Evolutionary conservation across 1,140 invertebrate species (phyloP), one percentile per base, ranked within the genome.

Genomic region (Armadillidium nasatum): DNA sequence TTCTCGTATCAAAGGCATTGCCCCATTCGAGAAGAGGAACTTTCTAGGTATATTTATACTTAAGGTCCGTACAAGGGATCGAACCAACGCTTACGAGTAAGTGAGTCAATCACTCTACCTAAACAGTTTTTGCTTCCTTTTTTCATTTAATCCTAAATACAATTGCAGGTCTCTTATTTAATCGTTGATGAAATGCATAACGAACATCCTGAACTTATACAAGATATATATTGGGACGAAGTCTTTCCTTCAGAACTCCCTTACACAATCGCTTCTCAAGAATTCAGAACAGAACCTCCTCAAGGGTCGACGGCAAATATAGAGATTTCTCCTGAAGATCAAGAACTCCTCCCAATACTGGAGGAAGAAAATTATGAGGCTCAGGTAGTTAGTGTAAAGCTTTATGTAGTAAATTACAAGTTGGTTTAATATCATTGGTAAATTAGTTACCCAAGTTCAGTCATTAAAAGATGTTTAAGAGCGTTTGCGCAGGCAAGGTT

Each of bases 161-260:
- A 33, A 33, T 33, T 33, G 6, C 33, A 92, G 91, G 92, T 94
- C 0, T 92, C 91, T 7, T 95, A 94, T 84, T 86, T 94, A 80
- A 95, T 95, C 77, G 93, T 95, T 15, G 93, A 95, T 83, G 93
- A 94, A 86, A 95, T 94, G 93, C 93, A 94, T 83, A 91, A 94
- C 83, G 92, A 94, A 81, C 93, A 94, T 87, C 93, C 93, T 0
- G 91, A 94, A 84, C 84, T 95, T 67, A 89, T 94, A 23, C 89
- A 88, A 68, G 93, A 95, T 87, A 92, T 94, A 82, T 95, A 94
- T 83, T 95, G 93, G 93, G 93, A 94, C 82, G 91, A 94, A 82
- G 88, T 93, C 73, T 92, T 94, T 82, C 93, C 93, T 0, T 88
- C 88, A 7, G 92, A 94, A 83, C 84, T 95, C 73, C 94, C 94